phyloP scores from a whole-genome alignment of 2,797 vertebrate species.

The Gymnothorax javanicus region DNA sequence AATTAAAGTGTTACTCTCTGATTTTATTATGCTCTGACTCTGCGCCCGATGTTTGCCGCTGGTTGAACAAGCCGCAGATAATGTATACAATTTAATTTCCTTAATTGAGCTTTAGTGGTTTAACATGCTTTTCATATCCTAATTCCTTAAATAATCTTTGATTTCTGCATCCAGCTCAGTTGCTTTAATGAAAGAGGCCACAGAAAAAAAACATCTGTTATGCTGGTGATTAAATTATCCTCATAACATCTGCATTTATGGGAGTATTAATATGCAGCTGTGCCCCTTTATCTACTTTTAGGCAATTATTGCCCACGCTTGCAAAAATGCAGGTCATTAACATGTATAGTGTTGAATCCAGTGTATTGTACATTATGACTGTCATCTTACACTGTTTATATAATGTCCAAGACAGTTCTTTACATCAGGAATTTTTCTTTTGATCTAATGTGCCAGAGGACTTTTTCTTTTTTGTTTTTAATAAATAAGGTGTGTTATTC shows the following conservation, averaged over 20 bases:
- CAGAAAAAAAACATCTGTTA: slow-evolving; percentile 77
- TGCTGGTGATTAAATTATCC: slow-evolving; percentile 76
- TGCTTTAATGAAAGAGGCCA: slow-evolving; percentile 87
- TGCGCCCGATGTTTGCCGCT: slow-evolving; percentile 80
- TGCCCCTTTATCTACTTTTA: slow-evolving; percentile 65
- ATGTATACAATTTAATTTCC: slow-evolving; percentile 96
- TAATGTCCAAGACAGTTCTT: slow-evolving; percentile 24
- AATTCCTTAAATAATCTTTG: slow-evolving; percentile 91
- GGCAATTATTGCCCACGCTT: slow-evolving; percentile 66
- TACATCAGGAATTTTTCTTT: slow-evolving; percentile 48
- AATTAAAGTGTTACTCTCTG: slow-evolving; percentile 95
- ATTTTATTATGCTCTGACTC: slow-evolving; percentile 89
- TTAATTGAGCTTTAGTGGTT: slow-evolving; percentile 92
- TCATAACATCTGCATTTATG: slow-evolving; percentile 83
- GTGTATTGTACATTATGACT: slow-evolving; percentile 47
- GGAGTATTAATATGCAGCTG: slow-evolving; percentile 68
- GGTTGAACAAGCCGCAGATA: slow-evolving; percentile 83
- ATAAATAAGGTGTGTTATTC: slow-evolving; percentile 50
- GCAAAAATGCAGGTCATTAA: slow-evolving; percentile 63
- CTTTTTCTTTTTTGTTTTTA: slow-evolving; percentile 42
- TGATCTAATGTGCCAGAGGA: slow-evolving; percentile 53
- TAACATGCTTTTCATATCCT: slow-evolving; percentile 93
- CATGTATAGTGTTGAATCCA: slow-evolving; percentile 58
- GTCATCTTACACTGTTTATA: slow-evolving; percentile 59
- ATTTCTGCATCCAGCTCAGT: slow-evolving; percentile 79